These are phyloP conservation scores for Ganaspis sp. DNA, from an alignment of 1,140 invertebrate species.

Conservation along the genomic window DNA sequence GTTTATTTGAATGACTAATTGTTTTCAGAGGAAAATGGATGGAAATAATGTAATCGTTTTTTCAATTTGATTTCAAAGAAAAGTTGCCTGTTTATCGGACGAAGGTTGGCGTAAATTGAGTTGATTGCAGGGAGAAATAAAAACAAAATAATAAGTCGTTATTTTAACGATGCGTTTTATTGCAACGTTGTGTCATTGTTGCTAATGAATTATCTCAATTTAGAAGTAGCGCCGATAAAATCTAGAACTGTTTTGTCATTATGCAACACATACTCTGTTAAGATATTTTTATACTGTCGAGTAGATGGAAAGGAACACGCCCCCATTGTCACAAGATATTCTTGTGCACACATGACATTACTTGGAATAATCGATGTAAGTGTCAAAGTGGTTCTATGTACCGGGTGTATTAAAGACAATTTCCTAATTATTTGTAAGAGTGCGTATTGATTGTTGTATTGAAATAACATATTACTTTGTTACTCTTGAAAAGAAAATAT, in stretches of 20 bases:
- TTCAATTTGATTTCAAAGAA: too few relatives aligned
- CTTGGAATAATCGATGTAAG: not conserved
- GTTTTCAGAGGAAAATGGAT: too few relatives aligned
- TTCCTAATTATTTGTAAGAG: too few relatives aligned
- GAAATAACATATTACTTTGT: not conserved
- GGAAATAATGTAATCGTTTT: too few relatives aligned
- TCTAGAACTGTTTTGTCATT: not conserved
- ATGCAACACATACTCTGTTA: conserved; percentile 17
- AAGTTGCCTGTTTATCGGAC: too few relatives aligned
- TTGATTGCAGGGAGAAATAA: too few relatives aligned
- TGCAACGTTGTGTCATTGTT: not conserved
- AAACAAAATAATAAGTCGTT: not conserved
- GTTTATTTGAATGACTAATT: too few relatives aligned
- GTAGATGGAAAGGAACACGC: conserved; percentile 16
- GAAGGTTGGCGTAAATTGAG: too few relatives aligned
- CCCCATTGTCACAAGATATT: conserved; percentile 22
- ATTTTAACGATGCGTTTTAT: not conserved
- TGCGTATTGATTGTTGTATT: too few relatives aligned
- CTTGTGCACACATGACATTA: not conserved
- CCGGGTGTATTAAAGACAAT: not conserved
- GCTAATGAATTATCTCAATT: conserved; percentile 8
- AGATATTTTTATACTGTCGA: conserved; percentile 8
- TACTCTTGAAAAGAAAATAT: not conserved
- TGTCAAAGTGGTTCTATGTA: not conserved
- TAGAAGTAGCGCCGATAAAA: not conserved